Conservation (phyloP, 2,113 vertebrate species). For the Nothocercus nigrocapillus region DNA sequence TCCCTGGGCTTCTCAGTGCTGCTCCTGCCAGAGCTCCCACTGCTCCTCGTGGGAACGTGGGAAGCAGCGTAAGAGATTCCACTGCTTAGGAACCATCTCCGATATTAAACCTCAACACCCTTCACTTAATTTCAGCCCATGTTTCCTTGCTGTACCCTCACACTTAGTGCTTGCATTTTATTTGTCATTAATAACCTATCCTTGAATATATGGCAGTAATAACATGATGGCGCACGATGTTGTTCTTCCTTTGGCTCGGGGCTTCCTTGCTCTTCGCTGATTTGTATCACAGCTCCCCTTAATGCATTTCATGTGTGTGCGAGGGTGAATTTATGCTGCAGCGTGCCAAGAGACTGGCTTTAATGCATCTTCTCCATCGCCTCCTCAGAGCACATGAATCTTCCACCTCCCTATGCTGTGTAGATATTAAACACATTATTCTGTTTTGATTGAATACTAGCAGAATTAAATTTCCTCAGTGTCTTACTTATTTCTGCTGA, state of each 20-base stretch:
- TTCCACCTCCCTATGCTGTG: conserved; percentile 36
- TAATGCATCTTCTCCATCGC: conserved; percentile 32
- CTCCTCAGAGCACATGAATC: conserved; percentile 61
- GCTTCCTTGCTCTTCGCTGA: not conserved
- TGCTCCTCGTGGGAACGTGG: not conserved
- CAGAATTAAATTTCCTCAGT: conserved; percentile 58
- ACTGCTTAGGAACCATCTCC: not conserved
- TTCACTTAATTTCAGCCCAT: not conserved
- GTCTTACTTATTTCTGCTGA: not conserved
- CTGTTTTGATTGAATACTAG: conserved; percentile 69
- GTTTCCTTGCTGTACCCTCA: not conserved
- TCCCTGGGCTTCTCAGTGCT: not conserved
- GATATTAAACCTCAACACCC: not conserved
- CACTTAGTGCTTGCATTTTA: not conserved
- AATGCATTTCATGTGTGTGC: not conserved
- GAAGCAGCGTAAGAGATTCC: not conserved
- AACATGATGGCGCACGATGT: not conserved
- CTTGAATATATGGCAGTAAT: conserved; percentile 34
- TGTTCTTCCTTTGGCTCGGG: conserved; percentile 9
- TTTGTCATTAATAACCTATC: not conserved
- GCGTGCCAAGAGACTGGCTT: not conserved
- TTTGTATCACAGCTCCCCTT: conserved; percentile 22
- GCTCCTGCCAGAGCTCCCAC: not conserved
- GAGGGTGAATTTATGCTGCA: conserved; percentile 3
- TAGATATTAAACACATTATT: conserved; percentile 80